A percentile compares a stretch with the other conserved stretches of the same genome.
Conservation (phyloP, 2,797 vertebrate genomes). For the Sparus aurata region DNA sequence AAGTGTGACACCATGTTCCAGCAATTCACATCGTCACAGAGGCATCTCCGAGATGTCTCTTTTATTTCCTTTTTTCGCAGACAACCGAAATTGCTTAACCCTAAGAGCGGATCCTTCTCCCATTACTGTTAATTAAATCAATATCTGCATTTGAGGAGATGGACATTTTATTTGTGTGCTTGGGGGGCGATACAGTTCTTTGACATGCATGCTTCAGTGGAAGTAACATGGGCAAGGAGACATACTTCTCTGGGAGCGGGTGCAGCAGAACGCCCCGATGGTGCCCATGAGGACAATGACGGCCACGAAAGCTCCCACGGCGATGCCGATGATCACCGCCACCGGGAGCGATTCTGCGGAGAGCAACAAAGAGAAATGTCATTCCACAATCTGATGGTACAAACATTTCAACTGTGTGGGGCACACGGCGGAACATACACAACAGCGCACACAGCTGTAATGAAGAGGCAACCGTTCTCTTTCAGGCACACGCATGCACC, state of each 20-base stretch:
- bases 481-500: neutral
- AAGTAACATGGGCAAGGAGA: constrained; percentile 34
- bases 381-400: constrained; percentile 54
- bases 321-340: constrained; percentile 98
- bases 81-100: neutral
- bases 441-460: neutral
- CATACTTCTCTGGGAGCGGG: constrained; percentile 98
- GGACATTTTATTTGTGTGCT: constrained; percentile 69
- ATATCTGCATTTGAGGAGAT: constrained; percentile 43
- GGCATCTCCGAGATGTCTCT: neutral
- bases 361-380: constrained; percentile 63
- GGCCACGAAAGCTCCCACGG: constrained; percentile 96
- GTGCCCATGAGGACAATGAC: constrained; percentile 98
- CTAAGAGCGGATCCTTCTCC: neutral
- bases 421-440: neutral
- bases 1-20: constrained; percentile 22
- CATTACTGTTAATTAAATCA: constrained; percentile 20
- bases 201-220: constrained; percentile 64
- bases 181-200: constrained; percentile 29
- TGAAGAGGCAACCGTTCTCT: constrained; percentile 6
- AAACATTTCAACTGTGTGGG: constrained; percentile 23
- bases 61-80: too few species aligned
- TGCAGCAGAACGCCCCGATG: constrained; percentile 98
- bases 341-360: constrained; percentile 95
- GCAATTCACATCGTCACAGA: constrained; percentile 17